Percentiles rank a stretch among this genome's conserved stretches.
Conservation (phyloP, 1,140 invertebrate species). For the Drosophila repletoides region DNA sequence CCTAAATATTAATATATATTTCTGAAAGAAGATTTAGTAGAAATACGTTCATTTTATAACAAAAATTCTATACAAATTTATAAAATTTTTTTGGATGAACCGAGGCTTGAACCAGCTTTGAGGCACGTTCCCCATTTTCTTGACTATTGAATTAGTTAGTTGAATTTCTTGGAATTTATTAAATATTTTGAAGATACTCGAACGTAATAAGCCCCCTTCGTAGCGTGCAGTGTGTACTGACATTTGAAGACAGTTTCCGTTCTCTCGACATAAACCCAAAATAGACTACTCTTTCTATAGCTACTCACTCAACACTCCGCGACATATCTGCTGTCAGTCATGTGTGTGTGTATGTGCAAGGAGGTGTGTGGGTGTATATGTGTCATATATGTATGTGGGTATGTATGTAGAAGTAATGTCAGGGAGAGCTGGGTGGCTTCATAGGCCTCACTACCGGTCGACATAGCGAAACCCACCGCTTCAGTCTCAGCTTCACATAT, state of each 20-base stretch:
- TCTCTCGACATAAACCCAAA: constrained; percentile 17
- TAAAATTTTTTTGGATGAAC: too few species aligned
- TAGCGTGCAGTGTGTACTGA: constrained; percentile 14
- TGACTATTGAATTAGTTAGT: too few species aligned
- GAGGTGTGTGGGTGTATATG: background rate
- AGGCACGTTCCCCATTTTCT: too few species aligned
- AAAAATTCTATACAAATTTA: too few species aligned
- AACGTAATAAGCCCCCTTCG: constrained; percentile 5
- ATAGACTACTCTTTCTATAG: constrained; percentile 23
- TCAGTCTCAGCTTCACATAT: constrained; percentile 33
- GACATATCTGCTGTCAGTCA: constrained; percentile 40
- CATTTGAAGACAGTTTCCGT: constrained; percentile 25
- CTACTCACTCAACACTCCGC: constrained; percentile 40
- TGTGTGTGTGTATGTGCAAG: constrained; percentile 5
- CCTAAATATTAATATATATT: too few species aligned
- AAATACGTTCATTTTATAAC: too few species aligned
- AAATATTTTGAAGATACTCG: background rate
- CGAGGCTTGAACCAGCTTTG: too few species aligned
- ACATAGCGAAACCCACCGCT: background rate
- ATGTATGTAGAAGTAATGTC: constrained; percentile 12
- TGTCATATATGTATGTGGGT: constrained; percentile 5
- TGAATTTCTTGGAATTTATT: background rate
- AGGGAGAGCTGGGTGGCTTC: constrained; percentile 6
- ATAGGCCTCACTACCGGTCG: constrained; percentile 18
- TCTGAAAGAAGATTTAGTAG: too few species aligned